phyloP scores from a whole-genome alignment of 2,888 invertebrate species.

The Scaptomyza parva region DNA sequence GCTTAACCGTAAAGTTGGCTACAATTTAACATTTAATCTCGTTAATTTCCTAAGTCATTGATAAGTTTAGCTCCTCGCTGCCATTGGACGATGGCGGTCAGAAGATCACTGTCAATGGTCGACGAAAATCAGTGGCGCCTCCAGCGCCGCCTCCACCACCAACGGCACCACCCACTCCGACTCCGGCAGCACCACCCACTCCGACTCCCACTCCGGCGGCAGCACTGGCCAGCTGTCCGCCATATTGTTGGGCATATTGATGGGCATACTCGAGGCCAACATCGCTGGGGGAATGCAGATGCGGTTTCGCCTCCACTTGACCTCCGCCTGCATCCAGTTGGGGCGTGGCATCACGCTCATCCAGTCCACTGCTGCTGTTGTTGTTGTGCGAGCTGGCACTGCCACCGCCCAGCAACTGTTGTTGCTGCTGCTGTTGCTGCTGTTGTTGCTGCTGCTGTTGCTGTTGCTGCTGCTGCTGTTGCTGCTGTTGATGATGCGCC shows the following conservation, averaged over 20 bases:
- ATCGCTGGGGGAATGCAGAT: conserved; percentile 83
- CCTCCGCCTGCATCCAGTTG: conserved; percentile 82
- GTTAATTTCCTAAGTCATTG: conserved; percentile 81
- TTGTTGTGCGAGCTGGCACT: conserved; percentile 71
- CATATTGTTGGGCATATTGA: conserved; percentile 81
- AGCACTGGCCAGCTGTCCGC: conserved; percentile 71
- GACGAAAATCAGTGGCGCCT: conserved; percentile 82
- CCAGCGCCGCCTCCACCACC: conserved; percentile 55
- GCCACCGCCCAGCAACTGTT: conserved; percentile 60
- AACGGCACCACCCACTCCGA: conserved; percentile 38
- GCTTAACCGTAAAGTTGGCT: conserved; percentile 77
- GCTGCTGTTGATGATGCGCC: conserved; percentile 83
- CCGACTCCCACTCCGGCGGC: conserved; percentile 49
- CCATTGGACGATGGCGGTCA: conserved; percentile 84
- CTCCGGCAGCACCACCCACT: conserved; percentile 47
- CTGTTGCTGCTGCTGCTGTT: conserved; percentile 74
- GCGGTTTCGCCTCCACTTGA: conserved; percentile 79
- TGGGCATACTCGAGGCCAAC: conserved; percentile 84
- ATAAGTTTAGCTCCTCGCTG: conserved; percentile 82
- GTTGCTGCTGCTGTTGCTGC: conserved; percentile 47
- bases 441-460: conserved; percentile 66
- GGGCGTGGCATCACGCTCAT: conserved; percentile 84
- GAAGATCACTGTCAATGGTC: conserved; percentile 85
- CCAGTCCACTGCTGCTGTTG: conserved; percentile 80
- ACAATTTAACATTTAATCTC: conserved; percentile 78